Evolutionary conservation across 2,888 invertebrate species (phyloP).

Genomic region (Amiota mariae): DNA sequence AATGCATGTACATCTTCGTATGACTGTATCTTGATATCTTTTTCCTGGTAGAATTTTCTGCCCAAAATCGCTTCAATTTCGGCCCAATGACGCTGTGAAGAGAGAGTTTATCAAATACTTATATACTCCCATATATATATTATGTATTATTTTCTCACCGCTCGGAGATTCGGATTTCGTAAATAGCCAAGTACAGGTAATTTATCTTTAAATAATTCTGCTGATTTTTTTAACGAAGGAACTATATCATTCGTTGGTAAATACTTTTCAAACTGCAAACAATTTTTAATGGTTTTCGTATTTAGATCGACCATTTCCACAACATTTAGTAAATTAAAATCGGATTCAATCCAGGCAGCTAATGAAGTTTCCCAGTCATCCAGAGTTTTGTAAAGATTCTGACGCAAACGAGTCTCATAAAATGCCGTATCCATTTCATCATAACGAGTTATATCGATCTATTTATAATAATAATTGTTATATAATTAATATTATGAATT

Average conservation of each 20-base stretch:
- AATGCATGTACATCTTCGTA: slow-evolving; percentile 85
- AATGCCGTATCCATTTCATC: slow-evolving; percentile 87
- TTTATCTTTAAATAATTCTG: slow-evolving; percentile 86
- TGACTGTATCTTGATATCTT: slow-evolving; percentile 78
- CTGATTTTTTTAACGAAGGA: slow-evolving; percentile 83
- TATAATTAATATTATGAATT: slow-evolving; percentile 20
- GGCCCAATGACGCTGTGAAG: slow-evolving; percentile 83
- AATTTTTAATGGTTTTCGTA: slow-evolving; percentile 81
- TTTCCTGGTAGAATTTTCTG: slow-evolving; percentile 83
- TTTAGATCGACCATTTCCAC: slow-evolving; percentile 82
- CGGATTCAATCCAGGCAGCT: slow-evolving; percentile 77
- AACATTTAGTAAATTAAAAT: slow-evolving; percentile 76
- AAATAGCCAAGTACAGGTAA: slow-evolving; percentile 86
- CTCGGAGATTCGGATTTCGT: slow-evolving; percentile 84
- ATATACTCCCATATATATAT: neutral
- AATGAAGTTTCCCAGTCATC: slow-evolving; percentile 83
- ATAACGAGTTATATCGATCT: slow-evolving; percentile 88
- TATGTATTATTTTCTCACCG: slow-evolving; percentile 57
- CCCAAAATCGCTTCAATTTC: slow-evolving; percentile 83
- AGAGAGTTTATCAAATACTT: neutral
- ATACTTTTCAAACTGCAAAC: slow-evolving; percentile 87
- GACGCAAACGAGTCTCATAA: slow-evolving; percentile 85
- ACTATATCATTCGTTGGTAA: slow-evolving; percentile 87
- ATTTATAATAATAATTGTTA: neutral
- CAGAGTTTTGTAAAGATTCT: slow-evolving; percentile 85